Conservation (phyloP, 2,113 vertebrate genomes). For the Phocoena sinus region DNA sequence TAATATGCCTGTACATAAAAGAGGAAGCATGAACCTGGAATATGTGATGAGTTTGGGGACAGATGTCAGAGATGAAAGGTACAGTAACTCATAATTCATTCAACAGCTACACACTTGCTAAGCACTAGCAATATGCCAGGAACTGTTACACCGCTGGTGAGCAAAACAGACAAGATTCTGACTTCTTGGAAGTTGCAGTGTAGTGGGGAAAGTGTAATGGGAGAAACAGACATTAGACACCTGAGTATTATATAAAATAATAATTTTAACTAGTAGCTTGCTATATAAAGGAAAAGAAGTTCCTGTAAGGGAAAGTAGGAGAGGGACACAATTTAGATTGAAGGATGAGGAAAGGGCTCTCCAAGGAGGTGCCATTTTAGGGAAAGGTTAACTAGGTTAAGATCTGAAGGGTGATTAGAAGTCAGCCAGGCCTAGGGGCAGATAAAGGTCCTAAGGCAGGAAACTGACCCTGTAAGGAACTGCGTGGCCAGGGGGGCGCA, state of each 20-base stretch:
- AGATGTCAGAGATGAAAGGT: conserved; percentile 58
- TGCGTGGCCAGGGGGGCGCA: rapidly evolving
- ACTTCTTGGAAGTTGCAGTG: not conserved
- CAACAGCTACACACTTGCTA: not conserved
- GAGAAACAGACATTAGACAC: not conserved
- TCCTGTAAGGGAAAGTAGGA: not conserved
- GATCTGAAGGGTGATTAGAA: not conserved
- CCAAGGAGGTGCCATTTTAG: not conserved
- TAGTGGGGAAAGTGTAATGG: not conserved
- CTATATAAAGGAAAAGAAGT: not conserved
- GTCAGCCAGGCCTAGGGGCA: not conserved
- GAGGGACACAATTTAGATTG: not conserved
- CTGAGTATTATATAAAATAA: conserved; percentile 22
- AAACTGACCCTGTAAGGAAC: not conserved
- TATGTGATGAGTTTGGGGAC: conserved; percentile 39
- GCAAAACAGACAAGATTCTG: not conserved
- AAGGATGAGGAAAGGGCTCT: not conserved
- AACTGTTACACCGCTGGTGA: not conserved
- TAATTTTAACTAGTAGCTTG: conserved; percentile 8
- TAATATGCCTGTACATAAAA: conserved; percentile 37
- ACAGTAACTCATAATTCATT: conserved; percentile 40
- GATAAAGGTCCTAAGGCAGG: not conserved
- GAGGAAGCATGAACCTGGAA: conserved; percentile 22
- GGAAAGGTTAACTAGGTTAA: not conserved
- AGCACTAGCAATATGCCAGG: not conserved